These are phyloP conservation scores for Tetragnatha montana DNA, from an alignment of 2,888 invertebrate genomes.

Conservation along the genomic window DNA sequence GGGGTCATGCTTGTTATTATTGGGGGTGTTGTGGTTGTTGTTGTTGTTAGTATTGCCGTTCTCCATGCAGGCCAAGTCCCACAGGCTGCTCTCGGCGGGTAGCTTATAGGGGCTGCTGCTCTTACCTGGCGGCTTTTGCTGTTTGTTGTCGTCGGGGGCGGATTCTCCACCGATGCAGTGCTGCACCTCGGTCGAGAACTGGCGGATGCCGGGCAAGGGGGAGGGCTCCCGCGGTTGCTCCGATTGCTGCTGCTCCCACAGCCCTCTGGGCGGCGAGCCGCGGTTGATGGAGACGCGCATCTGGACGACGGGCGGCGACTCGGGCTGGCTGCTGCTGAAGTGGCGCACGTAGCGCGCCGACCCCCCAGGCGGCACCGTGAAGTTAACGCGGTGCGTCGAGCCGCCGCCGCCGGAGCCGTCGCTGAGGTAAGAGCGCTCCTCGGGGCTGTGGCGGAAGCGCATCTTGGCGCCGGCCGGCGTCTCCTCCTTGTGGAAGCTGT, in stretches of 20 bases:
- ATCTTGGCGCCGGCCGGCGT: constrained; percentile 47
- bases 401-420: constrained; percentile 42
- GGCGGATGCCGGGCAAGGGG: constrained; percentile 65
- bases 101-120: constrained; percentile 55
- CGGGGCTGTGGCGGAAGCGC: constrained; percentile 60
- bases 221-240: constrained; percentile 34
- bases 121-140: constrained; percentile 20
- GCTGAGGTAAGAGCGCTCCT: constrained; percentile 46
- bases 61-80: constrained; percentile 68
- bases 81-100: constrained; percentile 56
- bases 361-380: constrained; percentile 61
- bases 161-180: constrained; percentile 52
- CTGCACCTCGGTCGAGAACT: constrained; percentile 67
- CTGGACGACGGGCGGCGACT: constrained; percentile 62
- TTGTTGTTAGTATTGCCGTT: not conserved
- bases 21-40: constrained; percentile 47
- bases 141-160: constrained; percentile 42
- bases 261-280: constrained; percentile 45
- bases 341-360: constrained; percentile 44
- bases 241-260: constrained; percentile 67
- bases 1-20: constrained; percentile 46
- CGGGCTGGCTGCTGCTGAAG: constrained; percentile 52
- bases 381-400: constrained; percentile 67
- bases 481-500: constrained; percentile 49
- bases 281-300: constrained; percentile 70